These are phyloP conservation scores for Machaerirhynchus nigripectus DNA, from an alignment of 2,113 vertebrate species.

Conservation along the genomic window DNA sequence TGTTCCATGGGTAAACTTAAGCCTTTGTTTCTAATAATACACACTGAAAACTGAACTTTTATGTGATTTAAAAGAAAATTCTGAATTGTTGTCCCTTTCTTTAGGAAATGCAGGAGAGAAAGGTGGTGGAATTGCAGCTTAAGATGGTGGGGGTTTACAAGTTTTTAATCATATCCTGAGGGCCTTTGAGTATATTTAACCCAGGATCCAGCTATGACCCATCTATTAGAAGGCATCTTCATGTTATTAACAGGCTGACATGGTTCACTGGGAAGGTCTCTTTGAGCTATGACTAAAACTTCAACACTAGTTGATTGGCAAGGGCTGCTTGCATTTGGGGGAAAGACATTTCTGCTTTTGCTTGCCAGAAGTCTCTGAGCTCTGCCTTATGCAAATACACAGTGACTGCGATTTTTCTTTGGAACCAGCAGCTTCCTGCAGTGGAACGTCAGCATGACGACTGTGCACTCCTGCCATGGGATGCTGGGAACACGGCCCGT, in stretches of 20 bases:
- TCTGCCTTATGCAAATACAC: neutral
- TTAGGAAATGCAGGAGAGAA: neutral
- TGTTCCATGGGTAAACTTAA: neutral
- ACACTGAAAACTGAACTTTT: neutral
- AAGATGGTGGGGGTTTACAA: neutral
- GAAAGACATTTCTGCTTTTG: neutral
- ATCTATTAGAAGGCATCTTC: neutral
- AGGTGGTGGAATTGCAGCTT: neutral
- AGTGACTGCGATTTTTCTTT: neutral
- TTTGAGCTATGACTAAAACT: neutral
- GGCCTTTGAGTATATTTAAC: neutral
- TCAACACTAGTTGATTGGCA: neutral
- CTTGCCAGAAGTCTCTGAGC: neutral
- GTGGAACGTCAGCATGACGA: neutral
- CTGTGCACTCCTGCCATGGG: neutral
- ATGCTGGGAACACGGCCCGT: fast-evolving
- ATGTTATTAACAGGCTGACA: neutral
- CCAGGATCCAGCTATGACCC: neutral
- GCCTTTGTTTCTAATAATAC: neutral
- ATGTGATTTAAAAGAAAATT: neutral
- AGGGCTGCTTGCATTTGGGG: neutral
- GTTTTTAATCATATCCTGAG: neutral
- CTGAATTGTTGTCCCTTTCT: neutral
- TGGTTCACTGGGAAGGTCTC: neutral
- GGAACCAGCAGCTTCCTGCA: neutral